Percentiles rank a stretch among this genome's conserved stretches.
These are phyloP conservation scores for Syrmaticus mikado DNA, from an alignment of 2,113 vertebrate species.

Conservation along the genomic window DNA sequence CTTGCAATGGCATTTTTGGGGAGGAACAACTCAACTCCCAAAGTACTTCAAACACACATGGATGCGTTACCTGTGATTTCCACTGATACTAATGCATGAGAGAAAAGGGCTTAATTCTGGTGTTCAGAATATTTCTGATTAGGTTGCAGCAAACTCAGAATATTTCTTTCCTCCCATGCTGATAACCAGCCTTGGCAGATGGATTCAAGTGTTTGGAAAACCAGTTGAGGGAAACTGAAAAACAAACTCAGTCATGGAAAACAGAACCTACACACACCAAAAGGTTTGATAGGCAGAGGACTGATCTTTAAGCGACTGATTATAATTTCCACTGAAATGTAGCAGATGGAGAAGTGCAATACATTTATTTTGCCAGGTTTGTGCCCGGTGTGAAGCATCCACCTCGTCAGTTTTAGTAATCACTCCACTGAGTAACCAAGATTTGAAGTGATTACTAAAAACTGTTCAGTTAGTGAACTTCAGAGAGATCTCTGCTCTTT, in stretches of 20 bases:
- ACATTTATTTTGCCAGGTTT: background rate
- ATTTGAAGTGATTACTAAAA: background rate
- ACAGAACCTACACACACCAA: accelerated
- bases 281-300: background rate
- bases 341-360: background rate
- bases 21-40: background rate
- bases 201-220: background rate
- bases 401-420: background rate
- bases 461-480: background rate
- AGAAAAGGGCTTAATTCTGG: background rate
- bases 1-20: background rate
- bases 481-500: background rate
- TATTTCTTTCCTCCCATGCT: background rate
- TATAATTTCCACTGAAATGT: background rate
- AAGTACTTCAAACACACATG: background rate
- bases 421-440: background rate
- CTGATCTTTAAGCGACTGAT: background rate
- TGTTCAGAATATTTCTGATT: background rate
- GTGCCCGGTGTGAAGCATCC: background rate
- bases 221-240: background rate
- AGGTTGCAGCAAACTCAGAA: background rate
- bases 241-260: background rate
- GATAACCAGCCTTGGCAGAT: background rate
- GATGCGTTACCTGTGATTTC: background rate
- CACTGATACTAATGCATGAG: background rate